Base-by-base conservation (phyloP, 2,797 vertebrate genomes). In the Chelon labrosus region DNA sequence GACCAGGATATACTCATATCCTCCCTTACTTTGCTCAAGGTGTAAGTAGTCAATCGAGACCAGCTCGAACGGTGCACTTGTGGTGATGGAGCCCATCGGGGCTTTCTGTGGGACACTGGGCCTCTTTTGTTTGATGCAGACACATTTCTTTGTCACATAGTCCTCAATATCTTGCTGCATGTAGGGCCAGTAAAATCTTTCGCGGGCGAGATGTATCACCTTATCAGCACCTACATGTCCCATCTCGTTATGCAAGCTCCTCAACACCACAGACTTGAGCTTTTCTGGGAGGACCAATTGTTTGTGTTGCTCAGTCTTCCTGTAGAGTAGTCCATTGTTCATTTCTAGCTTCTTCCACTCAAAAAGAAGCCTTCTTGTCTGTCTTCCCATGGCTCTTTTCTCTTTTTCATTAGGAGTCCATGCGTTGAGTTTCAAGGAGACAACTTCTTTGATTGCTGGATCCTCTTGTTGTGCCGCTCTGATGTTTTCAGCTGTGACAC, bases 181-280 rank as follows among this genome's bases (percentile, higher is more conserved):
- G 2, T 54, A 49, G 1, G 22, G 64, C 72, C 72, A 70, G 37
- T 66, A 22, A 22, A 22, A 22, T 22, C 22, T 22, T 22, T 22
- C 22, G 22, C 22, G 22, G 22, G 22, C 22, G 22, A 22, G 22
- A 22, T 22, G 22, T 22, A 22, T 22, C 22, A 22, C 22, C 22
- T 22, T 22, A 22, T 73, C 70, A 3, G 70, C 2, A 1, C 59
- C 70, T 0, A 65, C 12, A 41, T 70, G 74, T 1, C 67, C 75
- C 55, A 71, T 64, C 0, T 56, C 19, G 7, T 70, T 16, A 46
- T 74, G 65, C 16, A 65, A 22, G 14, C 44, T 13, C 47, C 65
- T 65, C 0, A 73, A 1, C 8, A 73, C 50, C 5, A 22, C 65
- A 0, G 1, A 0, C 10, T 47, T 65, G 4, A 69, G 20, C 3